Percentiles rank a stretch among this genome's conserved stretches.
These are phyloP conservation scores for Vulpes lagopus DNA, from an alignment of 2,113 vertebrate species.

Conservation along the genomic window DNA sequence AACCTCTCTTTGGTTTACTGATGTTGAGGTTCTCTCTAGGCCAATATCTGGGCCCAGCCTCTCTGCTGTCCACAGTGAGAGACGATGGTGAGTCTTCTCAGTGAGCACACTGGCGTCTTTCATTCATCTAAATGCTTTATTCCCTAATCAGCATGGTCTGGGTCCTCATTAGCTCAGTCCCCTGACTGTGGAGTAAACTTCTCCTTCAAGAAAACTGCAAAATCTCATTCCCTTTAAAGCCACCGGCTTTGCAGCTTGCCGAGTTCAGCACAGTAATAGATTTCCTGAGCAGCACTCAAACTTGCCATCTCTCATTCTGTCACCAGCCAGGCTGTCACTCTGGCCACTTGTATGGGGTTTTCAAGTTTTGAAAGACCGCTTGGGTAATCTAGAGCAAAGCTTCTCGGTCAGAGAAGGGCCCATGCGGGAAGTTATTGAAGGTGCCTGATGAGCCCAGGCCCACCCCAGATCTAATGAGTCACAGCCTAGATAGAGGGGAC, in stretches of 20 bases:
- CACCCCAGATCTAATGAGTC: background rate
- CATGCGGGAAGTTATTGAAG: background rate
- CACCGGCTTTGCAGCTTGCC: slow-evolving; percentile 23
- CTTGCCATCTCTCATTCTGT: background rate
- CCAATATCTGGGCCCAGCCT: background rate
- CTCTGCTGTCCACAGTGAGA: background rate
- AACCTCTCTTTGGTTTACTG: background rate
- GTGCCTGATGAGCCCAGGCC: background rate
- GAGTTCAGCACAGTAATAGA: slow-evolving; percentile 12
- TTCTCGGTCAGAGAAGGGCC: background rate
- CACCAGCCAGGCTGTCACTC: background rate
- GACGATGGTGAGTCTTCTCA: background rate
- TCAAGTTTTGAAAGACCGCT: background rate
- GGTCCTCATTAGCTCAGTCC: background rate
- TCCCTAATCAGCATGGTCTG: slow-evolving; percentile 8
- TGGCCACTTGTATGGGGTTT: background rate
- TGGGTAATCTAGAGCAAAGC: background rate
- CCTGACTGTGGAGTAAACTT: slow-evolving; percentile 43
- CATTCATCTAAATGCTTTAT: slow-evolving; percentile 16
- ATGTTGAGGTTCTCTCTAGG: background rate
- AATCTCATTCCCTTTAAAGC: slow-evolving; percentile 47
- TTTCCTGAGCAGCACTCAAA: slow-evolving; percentile 43
- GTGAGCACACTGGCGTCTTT: background rate
- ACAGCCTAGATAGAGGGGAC: background rate
- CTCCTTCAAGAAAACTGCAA: slow-evolving; percentile 45